These are phyloP conservation scores for Hypanus sabinus DNA, from an alignment of 2,113 vertebrate species.

Conservation along the genomic window DNA sequence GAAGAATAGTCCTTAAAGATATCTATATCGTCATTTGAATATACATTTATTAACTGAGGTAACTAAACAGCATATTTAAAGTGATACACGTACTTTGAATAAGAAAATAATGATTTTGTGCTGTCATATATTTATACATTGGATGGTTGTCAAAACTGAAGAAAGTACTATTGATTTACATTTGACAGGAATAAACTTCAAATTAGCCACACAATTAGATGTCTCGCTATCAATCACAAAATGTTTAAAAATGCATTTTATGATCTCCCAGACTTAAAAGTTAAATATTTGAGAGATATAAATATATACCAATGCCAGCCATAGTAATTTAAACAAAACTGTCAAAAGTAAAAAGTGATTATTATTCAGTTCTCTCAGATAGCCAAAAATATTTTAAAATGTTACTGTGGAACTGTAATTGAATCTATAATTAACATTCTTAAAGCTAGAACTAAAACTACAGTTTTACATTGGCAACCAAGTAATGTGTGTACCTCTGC, in stretches of 20 bases:
- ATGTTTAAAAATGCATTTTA: constrained; percentile 28
- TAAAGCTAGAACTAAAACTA: constrained; percentile 42
- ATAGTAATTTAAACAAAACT: constrained; percentile 56
- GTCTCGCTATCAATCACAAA: background rate
- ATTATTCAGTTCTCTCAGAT: constrained; percentile 58
- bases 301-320: constrained; percentile 43
- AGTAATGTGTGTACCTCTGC: constrained; percentile 5
- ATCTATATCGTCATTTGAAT: background rate
- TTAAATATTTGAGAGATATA: constrained; percentile 41
- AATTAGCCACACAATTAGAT: constrained; percentile 8
- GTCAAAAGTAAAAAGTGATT: constrained; percentile 54
- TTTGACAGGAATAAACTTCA: background rate
- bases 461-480: constrained; percentile 5
- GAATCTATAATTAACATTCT: constrained; percentile 74
- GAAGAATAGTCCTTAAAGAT: background rate
- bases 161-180: constrained; percentile 17
- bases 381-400: constrained; percentile 57
- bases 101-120: background rate
- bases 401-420: constrained; percentile 71
- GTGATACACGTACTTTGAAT: background rate
- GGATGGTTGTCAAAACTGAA: background rate
- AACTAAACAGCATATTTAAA: background rate
- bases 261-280: constrained; percentile 31
- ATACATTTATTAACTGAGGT: background rate
- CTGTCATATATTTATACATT: background rate